A percentile compares a stretch with the other conserved stretches of the same genome.
Evolutionary conservation across 2,888 invertebrate species (phyloP).

Genomic region (Ichneumoninae sp.): DNA sequence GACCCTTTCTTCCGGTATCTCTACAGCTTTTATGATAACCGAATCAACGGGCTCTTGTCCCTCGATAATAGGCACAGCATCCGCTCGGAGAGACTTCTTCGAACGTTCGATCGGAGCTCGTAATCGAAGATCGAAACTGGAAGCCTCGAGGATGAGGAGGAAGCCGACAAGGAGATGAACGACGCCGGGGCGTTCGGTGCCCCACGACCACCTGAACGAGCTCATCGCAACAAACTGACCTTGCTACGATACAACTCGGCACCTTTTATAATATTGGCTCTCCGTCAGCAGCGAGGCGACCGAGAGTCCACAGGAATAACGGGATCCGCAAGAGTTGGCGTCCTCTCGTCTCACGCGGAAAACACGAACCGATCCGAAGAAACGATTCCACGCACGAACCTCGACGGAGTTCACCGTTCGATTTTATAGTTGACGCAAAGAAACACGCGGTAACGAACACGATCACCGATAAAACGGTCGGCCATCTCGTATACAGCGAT

Average conservation of each 20-base stretch:
- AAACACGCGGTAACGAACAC: constrained; percentile 1
- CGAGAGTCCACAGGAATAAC: constrained; percentile 34
- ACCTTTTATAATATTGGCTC: constrained; percentile 62
- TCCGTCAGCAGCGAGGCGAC: neutral
- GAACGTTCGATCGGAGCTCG: constrained; percentile 22
- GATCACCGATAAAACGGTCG: constrained; percentile 12
- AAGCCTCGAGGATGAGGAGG: constrained; percentile 50
- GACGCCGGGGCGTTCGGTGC: constrained; percentile 12
- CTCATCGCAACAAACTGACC: constrained; percentile 62
- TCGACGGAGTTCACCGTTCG: constrained; percentile 56
- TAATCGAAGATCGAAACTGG: constrained; percentile 49
- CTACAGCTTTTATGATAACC: constrained; percentile 72
- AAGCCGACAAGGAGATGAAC: constrained; percentile 54
- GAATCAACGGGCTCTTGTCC: constrained; percentile 71
- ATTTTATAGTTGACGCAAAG: constrained; percentile 54
- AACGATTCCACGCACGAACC: constrained; percentile 59
- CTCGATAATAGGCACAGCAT: constrained; percentile 69
- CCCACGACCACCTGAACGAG: constrained; percentile 40
- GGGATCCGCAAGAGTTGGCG: constrained; percentile 40
- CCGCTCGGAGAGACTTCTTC: constrained; percentile 19
- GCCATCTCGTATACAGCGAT: neutral
- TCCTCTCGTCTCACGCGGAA: constrained; percentile 23
- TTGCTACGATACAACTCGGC: constrained; percentile 23
- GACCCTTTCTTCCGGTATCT: constrained; percentile 83
- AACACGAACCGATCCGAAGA: constrained; percentile 20